A percentile compares a stretch with the other conserved stretches of the same genome.
Evolutionary conservation across 2,888 invertebrate genomes (phyloP).

Genomic region (Oligia latruncula): DNA sequence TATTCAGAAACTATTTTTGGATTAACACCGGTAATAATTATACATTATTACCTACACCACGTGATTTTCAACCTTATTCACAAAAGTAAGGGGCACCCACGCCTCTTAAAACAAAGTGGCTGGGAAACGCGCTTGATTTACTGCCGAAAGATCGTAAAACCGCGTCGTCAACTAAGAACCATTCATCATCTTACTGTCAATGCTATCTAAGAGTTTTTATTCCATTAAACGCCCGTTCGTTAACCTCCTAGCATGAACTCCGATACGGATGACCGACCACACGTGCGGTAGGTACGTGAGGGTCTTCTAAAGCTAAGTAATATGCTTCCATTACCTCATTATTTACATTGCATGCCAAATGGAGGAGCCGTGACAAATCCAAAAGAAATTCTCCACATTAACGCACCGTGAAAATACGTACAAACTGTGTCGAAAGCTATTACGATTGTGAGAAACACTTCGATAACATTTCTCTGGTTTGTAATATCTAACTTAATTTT

Average conservation of each 20-base stretch:
- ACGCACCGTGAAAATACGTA: conserved; percentile 50
- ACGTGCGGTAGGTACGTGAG: conserved; percentile 64
- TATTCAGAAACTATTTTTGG: not conserved
- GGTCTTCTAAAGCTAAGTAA: conserved; percentile 59
- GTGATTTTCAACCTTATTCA: conserved; percentile 24
- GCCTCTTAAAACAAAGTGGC: conserved; percentile 37
- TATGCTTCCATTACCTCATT: conserved; percentile 51
- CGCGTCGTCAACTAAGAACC: conserved; percentile 76
- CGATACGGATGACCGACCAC: conserved; percentile 70
- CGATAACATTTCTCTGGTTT: conserved; percentile 33
- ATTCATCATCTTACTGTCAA: conserved; percentile 84
- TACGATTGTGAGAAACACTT: conserved; percentile 42
- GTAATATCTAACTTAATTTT: conserved; percentile 32
- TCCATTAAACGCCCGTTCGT: conserved; percentile 71
- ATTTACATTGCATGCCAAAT: conserved; percentile 58
- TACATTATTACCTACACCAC: not conserved
- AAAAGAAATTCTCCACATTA: conserved; percentile 57
- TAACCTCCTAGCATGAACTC: conserved; percentile 81
- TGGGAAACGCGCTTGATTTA: conserved; percentile 68
- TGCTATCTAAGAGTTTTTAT: conserved; percentile 84
- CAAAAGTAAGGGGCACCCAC: conserved; percentile 9
- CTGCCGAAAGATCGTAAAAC: conserved; percentile 71
- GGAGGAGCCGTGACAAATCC: conserved; percentile 54
- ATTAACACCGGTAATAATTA: conserved; percentile 18
- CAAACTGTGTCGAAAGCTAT: conserved; percentile 47